Base-by-base conservation (phyloP, 2,797 vertebrate genomes). In the Malacoctenus gilli region DNA sequence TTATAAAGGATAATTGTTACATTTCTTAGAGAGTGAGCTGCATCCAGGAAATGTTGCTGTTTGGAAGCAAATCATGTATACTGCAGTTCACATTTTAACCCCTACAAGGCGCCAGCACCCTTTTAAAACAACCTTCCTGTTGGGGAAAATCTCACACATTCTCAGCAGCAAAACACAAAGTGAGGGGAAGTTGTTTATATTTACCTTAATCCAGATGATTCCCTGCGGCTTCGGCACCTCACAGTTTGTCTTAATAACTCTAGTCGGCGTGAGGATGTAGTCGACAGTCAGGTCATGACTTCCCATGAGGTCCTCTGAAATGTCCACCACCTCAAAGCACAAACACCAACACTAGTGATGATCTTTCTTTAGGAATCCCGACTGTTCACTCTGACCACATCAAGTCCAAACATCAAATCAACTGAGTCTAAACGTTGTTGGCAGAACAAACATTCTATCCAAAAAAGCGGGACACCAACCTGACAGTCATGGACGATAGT, bases 401-500 rank as follows among this genome's bases (percentile, higher is more conserved):
- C 14, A 37, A 15, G 2, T 31, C 34, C 18, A n/a, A n/a, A n/a
- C n/a, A n/a, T n/a, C n/a, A n/a, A n/a, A n/a, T n/a, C n/a, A n/a
- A n/a, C n/a, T n/a, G n/a, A n/a, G 25, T 28, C 25, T 28, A 9
- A 28, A 28, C 25, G n/a, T n/a, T n/a, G n/a, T n/a, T 28, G 2
- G 5, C 9, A 28, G 9, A 28, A 28, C n/a, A n/a, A n/a, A n/a
- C n/a, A n/a, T n/a, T n/a, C n/a, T n/a, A n/a, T n/a, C n/a, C n/a
- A n/a, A n/a, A n/a, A n/a, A n/a, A n/a, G n/a, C n/a, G n/a, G n/a
- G n/a, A n/a, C 23, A 85, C 85, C 75, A 8, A 97, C 97, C 93
- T 99, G 97, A 66, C 96, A 96, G 88, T 99, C 96, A 1, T 97
- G 97, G 47, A 99, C 96, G 0, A 95, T 59, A n/a, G 95, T 97